Conservation (phyloP, 2,888 invertebrate genomes). For the Latrodectus elegans region DNA sequence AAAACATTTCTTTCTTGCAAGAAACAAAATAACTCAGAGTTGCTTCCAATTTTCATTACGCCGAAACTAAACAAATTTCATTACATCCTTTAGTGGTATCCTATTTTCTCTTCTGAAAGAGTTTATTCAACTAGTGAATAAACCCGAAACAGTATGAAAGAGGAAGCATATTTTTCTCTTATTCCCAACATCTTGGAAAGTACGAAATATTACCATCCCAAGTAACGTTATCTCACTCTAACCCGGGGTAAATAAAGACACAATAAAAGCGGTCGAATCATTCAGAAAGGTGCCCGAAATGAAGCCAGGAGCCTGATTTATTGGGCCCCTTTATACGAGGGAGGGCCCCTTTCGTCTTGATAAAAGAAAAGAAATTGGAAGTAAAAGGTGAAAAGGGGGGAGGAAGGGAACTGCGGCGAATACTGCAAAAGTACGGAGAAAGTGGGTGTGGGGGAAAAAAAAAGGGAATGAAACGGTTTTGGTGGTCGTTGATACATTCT, state of each 20-base stretch:
- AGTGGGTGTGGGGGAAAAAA: conserved; percentile 11
- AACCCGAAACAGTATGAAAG: no score
- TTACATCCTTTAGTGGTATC: no score
- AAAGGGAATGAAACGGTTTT: not conserved
- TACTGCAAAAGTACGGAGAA: not conserved
- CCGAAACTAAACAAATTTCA: not conserved
- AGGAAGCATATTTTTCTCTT: no score
- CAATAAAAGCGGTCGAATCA: conserved; percentile 28
- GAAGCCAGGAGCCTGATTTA: conserved; percentile 44
- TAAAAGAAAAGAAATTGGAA: conserved; percentile 47
- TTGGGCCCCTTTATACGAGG: conserved; percentile 38
- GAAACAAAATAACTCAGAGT: not conserved
- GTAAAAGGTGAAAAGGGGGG: conserved; percentile 15
- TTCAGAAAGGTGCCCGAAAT: conserved; percentile 28
- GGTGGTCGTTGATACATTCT: conserved; percentile 1
- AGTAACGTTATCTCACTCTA: not conserved
- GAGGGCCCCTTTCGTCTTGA: conserved; percentile 33
- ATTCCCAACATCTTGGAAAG: no score
- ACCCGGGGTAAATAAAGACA: conserved; percentile 38
- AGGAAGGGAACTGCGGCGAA: conserved; percentile 13
- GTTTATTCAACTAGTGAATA: no score
- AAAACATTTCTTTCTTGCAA: not conserved
- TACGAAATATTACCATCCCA: not conserved
- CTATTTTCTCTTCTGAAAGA: no score
- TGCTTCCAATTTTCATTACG: not conserved